Conservation (phyloP, 2,888 invertebrate genomes). For the Alloplasta piceator region DNA sequence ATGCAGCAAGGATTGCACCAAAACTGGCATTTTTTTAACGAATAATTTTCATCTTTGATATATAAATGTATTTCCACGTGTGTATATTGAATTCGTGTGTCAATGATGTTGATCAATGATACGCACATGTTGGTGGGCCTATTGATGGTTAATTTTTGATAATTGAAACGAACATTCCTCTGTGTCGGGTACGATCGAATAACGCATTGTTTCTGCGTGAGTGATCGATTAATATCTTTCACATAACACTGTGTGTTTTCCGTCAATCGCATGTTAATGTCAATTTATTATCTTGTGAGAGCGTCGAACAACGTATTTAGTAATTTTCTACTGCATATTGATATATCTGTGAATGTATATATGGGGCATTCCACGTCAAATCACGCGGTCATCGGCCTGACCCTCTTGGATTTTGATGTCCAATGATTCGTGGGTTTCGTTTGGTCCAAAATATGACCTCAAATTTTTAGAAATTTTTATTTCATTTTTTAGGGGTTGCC, state of each 20-base stretch:
- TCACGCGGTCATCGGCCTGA: no score
- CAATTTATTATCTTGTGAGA: slow-evolving; percentile 15
- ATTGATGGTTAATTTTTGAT: slow-evolving; percentile 53
- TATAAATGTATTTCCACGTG: slow-evolving; percentile 21
- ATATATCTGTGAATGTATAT: slow-evolving; percentile 20
- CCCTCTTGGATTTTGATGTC: no score
- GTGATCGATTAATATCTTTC: slow-evolving; percentile 37
- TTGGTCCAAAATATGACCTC: no score
- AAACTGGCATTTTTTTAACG: no score
- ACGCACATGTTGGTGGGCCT: slow-evolving; percentile 77
- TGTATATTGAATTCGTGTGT: slow-evolving; percentile 19
- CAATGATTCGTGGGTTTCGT: no score
- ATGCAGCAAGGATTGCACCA: no score
- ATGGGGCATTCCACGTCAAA: no score
- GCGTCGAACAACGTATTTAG: slow-evolving; percentile 9
- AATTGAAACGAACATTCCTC: neutral
- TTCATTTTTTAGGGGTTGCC: no score
- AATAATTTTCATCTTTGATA: neutral
- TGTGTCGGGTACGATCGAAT: slow-evolving; percentile 14
- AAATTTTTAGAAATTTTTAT: no score
- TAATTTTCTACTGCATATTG: slow-evolving; percentile 8
- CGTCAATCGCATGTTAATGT: slow-evolving; percentile 17
- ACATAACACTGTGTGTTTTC: slow-evolving; percentile 32
- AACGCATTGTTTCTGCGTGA: slow-evolving; percentile 50
- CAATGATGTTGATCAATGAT: slow-evolving; percentile 34